Percentiles rank a stretch among this genome's conserved stretches.
phyloP scores from a whole-genome alignment of 2,113 vertebrate species.

The Sylvicapra grimmia region DNA sequence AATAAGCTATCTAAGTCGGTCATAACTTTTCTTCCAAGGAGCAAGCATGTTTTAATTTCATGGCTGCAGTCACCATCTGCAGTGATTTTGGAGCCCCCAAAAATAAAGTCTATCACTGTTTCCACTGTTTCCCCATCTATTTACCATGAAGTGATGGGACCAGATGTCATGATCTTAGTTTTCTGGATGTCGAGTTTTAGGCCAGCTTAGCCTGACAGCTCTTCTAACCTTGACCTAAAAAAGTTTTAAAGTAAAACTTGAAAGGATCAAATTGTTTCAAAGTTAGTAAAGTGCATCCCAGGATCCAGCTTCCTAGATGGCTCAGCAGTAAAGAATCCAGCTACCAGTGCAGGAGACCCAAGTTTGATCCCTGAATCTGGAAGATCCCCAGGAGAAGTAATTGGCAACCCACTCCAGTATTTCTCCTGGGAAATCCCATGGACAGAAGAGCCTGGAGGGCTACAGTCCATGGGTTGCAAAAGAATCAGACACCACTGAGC shows the following conservation, averaged over 20 bases:
- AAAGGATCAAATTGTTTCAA: not conserved
- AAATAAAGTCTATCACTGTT: not conserved
- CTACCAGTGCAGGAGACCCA: not conserved
- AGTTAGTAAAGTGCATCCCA: not conserved
- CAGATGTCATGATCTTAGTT: not conserved
- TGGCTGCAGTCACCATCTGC: not conserved
- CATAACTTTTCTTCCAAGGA: not conserved
- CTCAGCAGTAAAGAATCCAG: not conserved
- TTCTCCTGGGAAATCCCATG: not conserved
- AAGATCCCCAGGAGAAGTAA: not conserved
- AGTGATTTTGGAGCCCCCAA: not conserved
- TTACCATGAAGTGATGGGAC: not conserved
- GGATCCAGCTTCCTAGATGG: not conserved
- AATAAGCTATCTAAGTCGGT: not conserved
- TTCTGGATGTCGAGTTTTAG: not conserved
- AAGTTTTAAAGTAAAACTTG: not conserved
- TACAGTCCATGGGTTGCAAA: not conserved
- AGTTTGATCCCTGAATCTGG: not conserved
- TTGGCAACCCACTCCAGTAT: not conserved
- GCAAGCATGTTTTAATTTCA: not conserved
- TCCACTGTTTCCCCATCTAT: not conserved
- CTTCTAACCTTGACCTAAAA: not conserved
- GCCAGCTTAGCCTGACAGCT: not conserved
- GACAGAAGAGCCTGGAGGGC: not conserved
- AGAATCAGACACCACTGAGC: not conserved